Conservation (phyloP, 64 coral and sea anemone genomes). For the Astreopora myriophthalma region DNA sequence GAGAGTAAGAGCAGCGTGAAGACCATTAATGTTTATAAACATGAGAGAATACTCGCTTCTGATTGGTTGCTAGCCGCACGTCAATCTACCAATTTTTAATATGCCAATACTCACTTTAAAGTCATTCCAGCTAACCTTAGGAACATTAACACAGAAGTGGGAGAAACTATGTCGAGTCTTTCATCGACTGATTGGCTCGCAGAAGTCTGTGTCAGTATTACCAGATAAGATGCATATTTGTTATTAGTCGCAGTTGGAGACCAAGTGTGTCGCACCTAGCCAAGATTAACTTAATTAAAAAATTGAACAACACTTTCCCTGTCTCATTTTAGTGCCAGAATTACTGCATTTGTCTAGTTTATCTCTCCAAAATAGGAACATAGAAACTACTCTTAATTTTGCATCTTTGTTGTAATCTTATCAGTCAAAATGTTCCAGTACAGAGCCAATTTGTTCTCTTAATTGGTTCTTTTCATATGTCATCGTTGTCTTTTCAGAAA, state of each 20-base stretch:
- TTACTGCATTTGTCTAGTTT: background rate
- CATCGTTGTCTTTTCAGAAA: slow-evolving; percentile 4
- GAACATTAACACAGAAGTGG: background rate
- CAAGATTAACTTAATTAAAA: slow-evolving; percentile 14
- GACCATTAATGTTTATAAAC: slow-evolving; percentile 30
- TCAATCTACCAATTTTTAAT: slow-evolving; percentile 46
- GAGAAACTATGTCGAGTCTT: background rate
- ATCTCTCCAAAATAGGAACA: background rate
- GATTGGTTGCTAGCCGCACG: slow-evolving; percentile 3
- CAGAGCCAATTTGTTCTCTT: slow-evolving; percentile 32
- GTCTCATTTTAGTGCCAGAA: background rate
- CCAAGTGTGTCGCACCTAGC: slow-evolving; percentile 1
- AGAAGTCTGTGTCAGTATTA: background rate
- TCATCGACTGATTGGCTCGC: background rate
- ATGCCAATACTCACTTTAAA: slow-evolving; percentile 2
- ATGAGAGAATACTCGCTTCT: background rate
- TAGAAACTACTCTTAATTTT: background rate
- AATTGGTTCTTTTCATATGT: slow-evolving; percentile 13
- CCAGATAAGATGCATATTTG: background rate
- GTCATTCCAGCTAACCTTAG: background rate
- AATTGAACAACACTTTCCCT: background rate
- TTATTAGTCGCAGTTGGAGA: background rate
- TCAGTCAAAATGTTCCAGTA: background rate
- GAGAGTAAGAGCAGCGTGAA: background rate
- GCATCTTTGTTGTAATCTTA: slow-evolving; percentile 12